Evolutionary conservation across 2,888 invertebrate genomes (phyloP).

Genomic region (Scaeva pyrastri): DNA sequence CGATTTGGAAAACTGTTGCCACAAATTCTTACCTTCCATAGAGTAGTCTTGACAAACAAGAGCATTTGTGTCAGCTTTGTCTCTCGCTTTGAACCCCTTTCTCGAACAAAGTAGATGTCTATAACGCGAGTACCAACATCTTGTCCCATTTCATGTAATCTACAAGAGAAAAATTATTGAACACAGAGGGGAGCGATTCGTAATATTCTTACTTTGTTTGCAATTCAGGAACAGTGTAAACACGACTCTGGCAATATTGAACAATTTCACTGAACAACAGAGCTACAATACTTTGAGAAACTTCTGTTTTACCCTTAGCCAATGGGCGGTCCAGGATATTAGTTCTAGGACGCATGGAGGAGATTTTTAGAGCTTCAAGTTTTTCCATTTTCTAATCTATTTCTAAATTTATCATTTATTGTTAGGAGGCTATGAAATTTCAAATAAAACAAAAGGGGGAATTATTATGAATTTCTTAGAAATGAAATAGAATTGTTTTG

Average conservation of each 20-base stretch:
- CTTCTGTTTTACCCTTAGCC: conserved; percentile 96
- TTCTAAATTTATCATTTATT: neutral
- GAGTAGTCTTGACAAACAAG: conserved; percentile 96
- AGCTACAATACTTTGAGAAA: conserved; percentile 96
- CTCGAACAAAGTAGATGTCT: conserved; percentile 96
- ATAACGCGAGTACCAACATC: conserved; percentile 97
- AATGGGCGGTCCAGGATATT: conserved; percentile 94
- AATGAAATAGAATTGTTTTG: neutral
- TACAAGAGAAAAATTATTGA: conserved; percentile 85
- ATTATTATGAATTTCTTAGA: neutral
- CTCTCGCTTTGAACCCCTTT: conserved; percentile 97
- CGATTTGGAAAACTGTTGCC: neutral
- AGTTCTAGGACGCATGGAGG: conserved; percentile 82
- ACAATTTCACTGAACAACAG: conserved; percentile 99
- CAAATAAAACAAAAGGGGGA: too few species aligned
- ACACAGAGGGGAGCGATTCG: too few species aligned
- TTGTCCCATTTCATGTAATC: conserved; percentile 96
- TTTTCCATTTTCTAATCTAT: conserved; percentile 80
- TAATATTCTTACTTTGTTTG: conserved; percentile 92
- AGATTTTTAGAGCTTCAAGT: conserved; percentile 82
- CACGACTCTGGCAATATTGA: conserved; percentile 98
- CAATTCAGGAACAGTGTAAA: conserved; percentile 96
- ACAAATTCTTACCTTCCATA: conserved; percentile 94
- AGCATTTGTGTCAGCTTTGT: conserved; percentile 97
- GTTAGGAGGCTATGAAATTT: neutral